Evolutionary conservation across 2,888 invertebrate genomes (phyloP).

Genomic region (Dynastes grantii): DNA sequence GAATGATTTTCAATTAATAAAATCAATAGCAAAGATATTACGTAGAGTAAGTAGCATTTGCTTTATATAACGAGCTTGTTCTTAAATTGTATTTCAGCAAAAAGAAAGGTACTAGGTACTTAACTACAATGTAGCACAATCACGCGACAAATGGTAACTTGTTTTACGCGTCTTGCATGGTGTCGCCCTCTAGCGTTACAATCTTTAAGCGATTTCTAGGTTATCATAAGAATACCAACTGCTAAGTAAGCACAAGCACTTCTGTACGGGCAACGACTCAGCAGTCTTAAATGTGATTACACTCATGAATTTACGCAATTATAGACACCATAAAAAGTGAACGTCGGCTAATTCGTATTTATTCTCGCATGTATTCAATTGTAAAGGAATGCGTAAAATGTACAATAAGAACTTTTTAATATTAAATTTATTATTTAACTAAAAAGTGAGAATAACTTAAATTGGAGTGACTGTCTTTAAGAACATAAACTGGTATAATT

Average conservation of each 20-base stretch:
- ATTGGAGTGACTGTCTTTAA: too few relatives aligned
- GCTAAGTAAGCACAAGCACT: slow-evolving; percentile 1
- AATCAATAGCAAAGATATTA: too few relatives aligned
- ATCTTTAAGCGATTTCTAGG: slow-evolving; percentile 9
- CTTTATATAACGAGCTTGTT: too few relatives aligned
- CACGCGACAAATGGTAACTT: slow-evolving; percentile 2
- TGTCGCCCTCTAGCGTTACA: slow-evolving; percentile 14
- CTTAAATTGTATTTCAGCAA: too few relatives aligned
- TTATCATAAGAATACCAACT: slow-evolving; percentile 16
- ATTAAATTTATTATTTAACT: too few relatives aligned
- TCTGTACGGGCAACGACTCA: slow-evolving; percentile 4
- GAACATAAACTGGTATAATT: too few relatives aligned
- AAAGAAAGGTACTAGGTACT: too few relatives aligned
- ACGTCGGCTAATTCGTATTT: not conserved
- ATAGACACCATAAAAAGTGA: not conserved
- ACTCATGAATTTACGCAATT: slow-evolving; percentile 23
- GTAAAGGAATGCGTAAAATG: too few relatives aligned
- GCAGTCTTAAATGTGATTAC: slow-evolving; percentile 23
- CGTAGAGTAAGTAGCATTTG: too few relatives aligned
- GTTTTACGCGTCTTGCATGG: not conserved
- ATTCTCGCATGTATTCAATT: not conserved
- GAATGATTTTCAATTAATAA: too few relatives aligned
- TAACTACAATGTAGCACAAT: slow-evolving; percentile 7
- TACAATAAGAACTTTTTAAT: too few relatives aligned
- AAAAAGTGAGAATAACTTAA: too few relatives aligned